Evolutionary conservation across 2,888 invertebrate species (phyloP).

Genomic region (Cybosia mesomella): DNA sequence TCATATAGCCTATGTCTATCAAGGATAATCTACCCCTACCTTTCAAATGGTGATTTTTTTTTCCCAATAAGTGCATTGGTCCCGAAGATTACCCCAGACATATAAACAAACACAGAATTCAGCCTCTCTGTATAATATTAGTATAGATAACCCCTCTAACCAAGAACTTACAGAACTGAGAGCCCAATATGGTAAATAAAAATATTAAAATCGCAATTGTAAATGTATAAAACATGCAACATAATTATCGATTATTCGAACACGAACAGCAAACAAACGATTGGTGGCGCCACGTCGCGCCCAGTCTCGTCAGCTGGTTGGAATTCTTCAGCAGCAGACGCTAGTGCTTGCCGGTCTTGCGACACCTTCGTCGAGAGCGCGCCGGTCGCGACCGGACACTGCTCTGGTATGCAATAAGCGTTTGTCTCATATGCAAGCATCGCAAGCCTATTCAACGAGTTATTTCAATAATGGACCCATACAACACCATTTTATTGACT

Average conservation of each 20-base stretch:
- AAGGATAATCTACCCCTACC: too few species aligned
- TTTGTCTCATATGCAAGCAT: constrained; percentile 45
- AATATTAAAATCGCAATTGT: constrained; percentile 31
- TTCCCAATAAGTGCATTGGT: too few species aligned
- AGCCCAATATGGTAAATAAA: constrained; percentile 30
- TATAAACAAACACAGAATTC: too few species aligned
- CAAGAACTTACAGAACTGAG: constrained; percentile 19
- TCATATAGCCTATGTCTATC: too few species aligned
- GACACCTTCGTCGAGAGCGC: constrained; percentile 60
- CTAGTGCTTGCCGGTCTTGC: constrained; percentile 81
- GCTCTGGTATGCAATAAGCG: constrained; percentile 69
- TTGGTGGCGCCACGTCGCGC: constrained; percentile 64
- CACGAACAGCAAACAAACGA: constrained; percentile 53
- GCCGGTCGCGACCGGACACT: constrained; percentile 62
- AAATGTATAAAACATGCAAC: constrained; percentile 42
- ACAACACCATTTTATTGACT: constrained; percentile 41
- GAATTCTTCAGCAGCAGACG: constrained; percentile 74
- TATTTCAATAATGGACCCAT: constrained; percentile 9
- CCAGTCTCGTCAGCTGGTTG: constrained; percentile 61
- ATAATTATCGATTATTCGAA: constrained; percentile 42
- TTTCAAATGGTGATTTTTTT: too few species aligned
- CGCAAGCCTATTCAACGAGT: constrained; percentile 20
- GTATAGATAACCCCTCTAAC: neutral
- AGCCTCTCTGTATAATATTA: too few species aligned
- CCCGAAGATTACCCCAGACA: too few species aligned